Base-by-base conservation (phyloP, 2,113 vertebrate genomes). In the Bettongia penicillata region DNA sequence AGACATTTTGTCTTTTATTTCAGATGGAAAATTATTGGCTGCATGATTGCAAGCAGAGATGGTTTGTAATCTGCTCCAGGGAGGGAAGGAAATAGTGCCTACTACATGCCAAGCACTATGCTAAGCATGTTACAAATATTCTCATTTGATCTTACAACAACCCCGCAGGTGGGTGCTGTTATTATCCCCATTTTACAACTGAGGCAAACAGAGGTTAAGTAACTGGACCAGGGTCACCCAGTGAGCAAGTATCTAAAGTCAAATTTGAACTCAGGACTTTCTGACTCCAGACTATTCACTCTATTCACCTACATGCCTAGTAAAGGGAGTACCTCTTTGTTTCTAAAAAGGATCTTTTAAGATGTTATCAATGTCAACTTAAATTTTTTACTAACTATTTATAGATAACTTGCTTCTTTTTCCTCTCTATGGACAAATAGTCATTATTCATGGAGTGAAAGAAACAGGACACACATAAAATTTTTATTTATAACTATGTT, bases 401-500 rank as follows among this genome's bases (percentile, higher is more conserved):
- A 31, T 77, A 90, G 53, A 37, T 68, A 26, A 52, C 68, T 57
- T 52, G 51, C 90, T 93, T 84, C 37, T 84, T 84, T 93, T 48
- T 91, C 90, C 52, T 61, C 68, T 43, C 68, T 92, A 3, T 95
- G 96, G 95, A 50, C 16, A 51, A 89, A 68, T 19, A 28, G 96
- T 96, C 97, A 92, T 93, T 91, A 53, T 31, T 90, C 91, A n/a
- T 53, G 94, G 95, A 96, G 53, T 90, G 90, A 97, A 98, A 96
- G 92, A 96, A 97, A 97, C 90, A 53, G 90, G 97, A 95, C 96
- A 90, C 92, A 95, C 95, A 96, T 94, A 96, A 97, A 97, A 91
- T 90, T 97, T 51, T 95, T 97, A 90, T 84, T 84, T 84, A 92
- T 92, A 49, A 77, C 28, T 51, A 68, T 68, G 68, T 84, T 84